Conservation (phyloP, 2,797 vertebrate genomes). For the Anolis apletophallus region DNA sequence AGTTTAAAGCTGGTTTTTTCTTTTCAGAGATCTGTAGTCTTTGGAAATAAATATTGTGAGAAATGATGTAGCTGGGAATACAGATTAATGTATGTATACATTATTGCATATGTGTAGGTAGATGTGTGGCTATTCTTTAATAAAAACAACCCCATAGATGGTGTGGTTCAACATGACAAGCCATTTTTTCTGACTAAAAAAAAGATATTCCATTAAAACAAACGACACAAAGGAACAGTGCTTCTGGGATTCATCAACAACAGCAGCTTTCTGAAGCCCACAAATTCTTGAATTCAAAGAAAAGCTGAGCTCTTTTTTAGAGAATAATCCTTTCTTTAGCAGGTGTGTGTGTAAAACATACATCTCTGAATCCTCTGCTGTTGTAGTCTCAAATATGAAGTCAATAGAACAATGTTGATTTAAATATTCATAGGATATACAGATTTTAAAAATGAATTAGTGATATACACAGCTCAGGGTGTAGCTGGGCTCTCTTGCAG, state of each 20-base stretch:
- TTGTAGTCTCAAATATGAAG: conserved; percentile 22
- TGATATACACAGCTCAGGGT: background rate
- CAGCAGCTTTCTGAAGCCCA: conserved; percentile 1
- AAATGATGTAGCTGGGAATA: background rate
- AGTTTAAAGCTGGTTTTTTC: conserved; percentile 55
- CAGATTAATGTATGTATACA: conserved; percentile 3
- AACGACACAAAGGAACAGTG: conserved; percentile 27
- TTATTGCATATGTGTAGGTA: conserved; percentile 36
- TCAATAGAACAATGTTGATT: conserved; percentile 29
- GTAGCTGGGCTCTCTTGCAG: background rate
- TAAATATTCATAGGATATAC: conserved; percentile 3
- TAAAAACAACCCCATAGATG: conserved; percentile 33
- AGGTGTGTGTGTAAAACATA: conserved; percentile 16
- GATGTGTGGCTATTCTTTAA: conserved; percentile 37
- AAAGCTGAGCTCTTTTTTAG: background rate
- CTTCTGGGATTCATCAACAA: conserved; percentile 48
- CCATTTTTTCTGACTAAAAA: conserved; percentile 44
- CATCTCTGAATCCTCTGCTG: conserved; percentile 22
- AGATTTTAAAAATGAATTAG: background rate
- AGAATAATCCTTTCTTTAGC: background rate
- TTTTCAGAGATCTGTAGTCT: conserved; percentile 48
- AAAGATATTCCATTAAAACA: conserved; percentile 30
- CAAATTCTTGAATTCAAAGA: conserved; percentile 51
- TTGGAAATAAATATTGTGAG: conserved; percentile 38
- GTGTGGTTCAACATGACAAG: conserved; percentile 44